phyloP scores from a whole-genome alignment of 2,113 vertebrate genomes.

The Pseudopodoces humilis region DNA sequence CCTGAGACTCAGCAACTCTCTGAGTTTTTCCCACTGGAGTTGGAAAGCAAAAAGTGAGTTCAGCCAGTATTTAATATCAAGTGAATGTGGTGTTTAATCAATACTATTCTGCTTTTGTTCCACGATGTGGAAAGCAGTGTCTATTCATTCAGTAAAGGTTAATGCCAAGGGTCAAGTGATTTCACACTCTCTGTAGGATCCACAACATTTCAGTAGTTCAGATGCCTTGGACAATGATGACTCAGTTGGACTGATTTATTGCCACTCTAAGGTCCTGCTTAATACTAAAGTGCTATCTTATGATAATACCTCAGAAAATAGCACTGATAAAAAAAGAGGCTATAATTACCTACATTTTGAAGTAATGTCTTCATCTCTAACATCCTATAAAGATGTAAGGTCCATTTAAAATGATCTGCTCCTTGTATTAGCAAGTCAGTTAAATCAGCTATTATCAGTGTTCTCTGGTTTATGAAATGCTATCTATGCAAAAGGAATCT shows the following conservation, averaged over 20 bases:
- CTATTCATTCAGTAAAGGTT: constrained; percentile 96
- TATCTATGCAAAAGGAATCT: constrained; percentile 47
- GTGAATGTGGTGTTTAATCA: constrained; percentile 96
- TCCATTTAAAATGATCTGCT: constrained; percentile 79
- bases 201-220: constrained; percentile 87
- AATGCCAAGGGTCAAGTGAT: constrained; percentile 99
- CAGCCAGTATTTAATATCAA: constrained; percentile 95
- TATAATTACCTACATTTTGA: constrained; percentile 84
- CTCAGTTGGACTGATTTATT: constrained; percentile 98
- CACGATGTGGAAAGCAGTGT: constrained; percentile 86
- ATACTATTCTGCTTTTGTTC: constrained; percentile 95
- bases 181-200: constrained; percentile 94
- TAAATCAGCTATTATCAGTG: constrained; percentile 71
- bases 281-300: constrained; percentile 90
- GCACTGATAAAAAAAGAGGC: constrained; percentile 81
- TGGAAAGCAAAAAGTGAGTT: constrained; percentile 80
- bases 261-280: constrained; percentile 82
- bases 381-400: constrained; percentile 77
- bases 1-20: constrained; percentile 77
- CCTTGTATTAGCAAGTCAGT: constrained; percentile 77
- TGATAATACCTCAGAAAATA: constrained; percentile 90
- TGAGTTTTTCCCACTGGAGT: constrained; percentile 74
- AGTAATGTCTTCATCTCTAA: constrained; percentile 83
- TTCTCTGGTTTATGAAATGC: constrained; percentile 64
- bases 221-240: constrained; percentile 93